Percentiles rank a stretch among this genome's conserved stretches.
Evolutionary conservation across 1,140 invertebrate species (phyloP).

Genomic region (Calosoma granatense): DNA sequence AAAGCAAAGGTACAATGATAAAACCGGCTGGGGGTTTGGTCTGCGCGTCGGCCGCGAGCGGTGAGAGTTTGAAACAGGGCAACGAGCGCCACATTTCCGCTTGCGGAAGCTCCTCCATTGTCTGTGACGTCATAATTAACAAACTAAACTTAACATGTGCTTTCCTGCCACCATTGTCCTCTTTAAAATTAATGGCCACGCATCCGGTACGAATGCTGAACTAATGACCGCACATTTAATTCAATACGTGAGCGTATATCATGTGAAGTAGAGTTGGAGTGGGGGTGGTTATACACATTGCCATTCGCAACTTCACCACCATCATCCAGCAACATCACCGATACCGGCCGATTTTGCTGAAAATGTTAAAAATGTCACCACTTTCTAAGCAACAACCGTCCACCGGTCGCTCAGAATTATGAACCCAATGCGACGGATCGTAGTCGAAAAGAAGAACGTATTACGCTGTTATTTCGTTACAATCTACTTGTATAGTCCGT

Average conservation of each 20-base stretch:
- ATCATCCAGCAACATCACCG: too few species aligned
- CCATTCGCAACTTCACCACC: too few species aligned
- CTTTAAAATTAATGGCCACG: slow-evolving; percentile 33
- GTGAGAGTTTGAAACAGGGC: slow-evolving; percentile 27
- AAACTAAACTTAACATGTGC: slow-evolving; percentile 39
- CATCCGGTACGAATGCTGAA: slow-evolving; percentile 9
- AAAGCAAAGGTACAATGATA: neutral
- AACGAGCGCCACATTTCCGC: slow-evolving; percentile 32
- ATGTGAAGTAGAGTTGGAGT: slow-evolving; percentile 22
- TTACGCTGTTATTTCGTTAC: too few species aligned
- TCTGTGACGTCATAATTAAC: slow-evolving; percentile 35
- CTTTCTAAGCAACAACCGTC: neutral
- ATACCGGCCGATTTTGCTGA: too few species aligned
- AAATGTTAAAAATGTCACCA: too few species aligned
- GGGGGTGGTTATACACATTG: neutral
- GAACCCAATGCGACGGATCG: too few species aligned
- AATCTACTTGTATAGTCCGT: too few species aligned
- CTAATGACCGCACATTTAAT: slow-evolving; percentile 15
- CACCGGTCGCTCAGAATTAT: too few species aligned
- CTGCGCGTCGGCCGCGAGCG: slow-evolving; percentile 8
- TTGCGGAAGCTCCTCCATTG: slow-evolving; percentile 32
- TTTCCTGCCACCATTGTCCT: slow-evolving; percentile 36
- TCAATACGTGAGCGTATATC: slow-evolving; percentile 32
- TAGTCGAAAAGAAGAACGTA: too few species aligned
- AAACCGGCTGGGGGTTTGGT: too few species aligned